A percentile compares a stretch with the other conserved stretches of the same genome.
phyloP scores from a whole-genome alignment of 2,888 invertebrate genomes.

The Trachelus stipa region DNA sequence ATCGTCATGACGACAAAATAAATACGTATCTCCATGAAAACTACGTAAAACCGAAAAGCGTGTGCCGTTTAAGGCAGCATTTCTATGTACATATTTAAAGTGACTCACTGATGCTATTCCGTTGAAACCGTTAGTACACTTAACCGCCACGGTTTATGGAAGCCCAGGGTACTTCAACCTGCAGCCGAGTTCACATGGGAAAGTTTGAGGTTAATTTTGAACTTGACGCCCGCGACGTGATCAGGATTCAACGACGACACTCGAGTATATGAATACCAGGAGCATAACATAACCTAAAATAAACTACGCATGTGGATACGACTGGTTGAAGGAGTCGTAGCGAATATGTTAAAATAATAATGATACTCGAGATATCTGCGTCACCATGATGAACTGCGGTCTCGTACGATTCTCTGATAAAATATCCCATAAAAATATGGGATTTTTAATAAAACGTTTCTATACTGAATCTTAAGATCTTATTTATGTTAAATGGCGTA shows the following conservation, averaged over 20 bases:
- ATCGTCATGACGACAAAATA: neutral
- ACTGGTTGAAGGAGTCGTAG: neutral
- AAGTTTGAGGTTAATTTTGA: neutral
- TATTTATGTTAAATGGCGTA: neutral
- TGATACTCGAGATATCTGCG: neutral
- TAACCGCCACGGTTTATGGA: neutral
- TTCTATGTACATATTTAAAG: neutral
- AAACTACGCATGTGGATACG: neutral
- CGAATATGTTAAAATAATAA: neutral
- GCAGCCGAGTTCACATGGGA: neutral
- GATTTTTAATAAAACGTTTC: neutral
- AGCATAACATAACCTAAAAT: neutral
- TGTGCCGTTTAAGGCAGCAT: neutral
- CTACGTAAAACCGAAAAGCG: neutral
- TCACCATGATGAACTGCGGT: neutral
- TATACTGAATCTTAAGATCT: neutral
- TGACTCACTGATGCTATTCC: neutral
- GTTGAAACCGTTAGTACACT: neutral
- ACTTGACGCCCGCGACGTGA: neutral
- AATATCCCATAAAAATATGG: neutral
- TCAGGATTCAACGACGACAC: neutral
- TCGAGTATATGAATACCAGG: neutral
- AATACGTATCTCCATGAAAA: neutral
- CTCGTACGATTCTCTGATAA: neutral
- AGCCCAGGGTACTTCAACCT: neutral